Conservation (phyloP, 2,797 vertebrate species). For the Ceryle rudis region DNA sequence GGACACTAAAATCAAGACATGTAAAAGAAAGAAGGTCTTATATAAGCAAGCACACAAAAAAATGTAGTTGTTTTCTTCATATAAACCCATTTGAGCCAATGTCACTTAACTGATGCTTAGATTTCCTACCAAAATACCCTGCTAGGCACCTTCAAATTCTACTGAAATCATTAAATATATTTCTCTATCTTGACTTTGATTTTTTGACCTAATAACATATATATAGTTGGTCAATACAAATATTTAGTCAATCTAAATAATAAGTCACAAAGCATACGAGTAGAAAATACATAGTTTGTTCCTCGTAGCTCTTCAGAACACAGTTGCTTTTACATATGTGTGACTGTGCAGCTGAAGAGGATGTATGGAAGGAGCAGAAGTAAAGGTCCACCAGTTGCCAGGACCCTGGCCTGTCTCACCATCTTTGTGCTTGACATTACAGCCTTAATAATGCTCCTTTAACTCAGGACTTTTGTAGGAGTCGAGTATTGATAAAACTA, state of each 20-base stretch:
- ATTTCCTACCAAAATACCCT: background rate
- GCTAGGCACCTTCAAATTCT: background rate
- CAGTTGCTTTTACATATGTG: fast-evolving
- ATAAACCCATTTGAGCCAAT: background rate
- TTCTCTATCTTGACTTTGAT: background rate
- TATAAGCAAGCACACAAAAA: background rate
- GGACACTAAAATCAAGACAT: background rate
- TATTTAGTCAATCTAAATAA: background rate
- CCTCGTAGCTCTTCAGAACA: background rate
- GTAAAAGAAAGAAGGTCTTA: background rate
- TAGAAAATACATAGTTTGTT: background rate
- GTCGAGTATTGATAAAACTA: background rate
- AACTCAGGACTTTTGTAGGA: background rate
- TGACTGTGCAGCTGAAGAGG: background rate
- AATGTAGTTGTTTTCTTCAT: background rate
- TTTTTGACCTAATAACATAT: background rate
- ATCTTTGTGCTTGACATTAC: background rate
- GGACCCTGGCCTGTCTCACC: background rate
- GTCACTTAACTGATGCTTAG: background rate
- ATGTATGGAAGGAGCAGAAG: background rate
- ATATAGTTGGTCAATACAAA: background rate
- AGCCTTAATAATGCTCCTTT: background rate
- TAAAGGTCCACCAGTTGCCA: background rate
- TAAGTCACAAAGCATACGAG: fast-evolving
- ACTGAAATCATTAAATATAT: background rate